Percentiles rank a stretch among this genome's conserved stretches.
These are phyloP conservation scores for Emydocephalus ijimae DNA, from an alignment of 2,113 vertebrate species.

Conservation along the genomic window DNA sequence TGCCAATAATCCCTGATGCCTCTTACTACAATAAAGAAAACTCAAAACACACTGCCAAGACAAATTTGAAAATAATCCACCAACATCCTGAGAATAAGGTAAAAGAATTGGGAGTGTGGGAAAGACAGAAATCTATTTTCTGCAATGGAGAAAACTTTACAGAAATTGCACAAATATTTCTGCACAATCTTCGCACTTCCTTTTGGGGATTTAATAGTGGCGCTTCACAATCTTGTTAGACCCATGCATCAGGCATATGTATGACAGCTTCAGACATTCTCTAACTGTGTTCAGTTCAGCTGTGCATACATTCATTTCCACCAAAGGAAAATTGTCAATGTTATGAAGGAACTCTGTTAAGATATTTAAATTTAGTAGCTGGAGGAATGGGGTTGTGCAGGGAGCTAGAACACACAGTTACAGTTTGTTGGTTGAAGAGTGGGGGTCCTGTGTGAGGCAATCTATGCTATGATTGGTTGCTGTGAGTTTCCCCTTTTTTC, in stretches of 20 bases:
- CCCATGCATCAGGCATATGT: not conserved
- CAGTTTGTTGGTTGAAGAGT: not conserved
- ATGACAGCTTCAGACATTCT: not conserved
- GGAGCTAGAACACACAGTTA: not conserved
- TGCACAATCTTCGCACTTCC: not conserved
- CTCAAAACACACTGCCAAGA: not conserved
- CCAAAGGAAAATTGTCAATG: not conserved
- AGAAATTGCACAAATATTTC: not conserved
- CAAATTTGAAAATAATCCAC: not conserved
- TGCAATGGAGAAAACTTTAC: not conserved
- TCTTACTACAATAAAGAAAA: not conserved
- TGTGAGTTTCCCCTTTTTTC: not conserved
- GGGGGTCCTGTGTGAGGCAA: not conserved
- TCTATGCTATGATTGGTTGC: not conserved
- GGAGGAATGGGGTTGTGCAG: not conserved
- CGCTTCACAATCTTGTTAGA: not conserved
- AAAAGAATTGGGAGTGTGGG: not conserved
- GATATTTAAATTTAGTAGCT: not conserved
- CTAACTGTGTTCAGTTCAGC: not conserved
- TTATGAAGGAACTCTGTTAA: not conserved
- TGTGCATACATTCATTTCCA: not conserved
- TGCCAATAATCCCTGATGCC: not conserved
- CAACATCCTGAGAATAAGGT: not conserved
- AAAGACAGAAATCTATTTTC: not conserved
- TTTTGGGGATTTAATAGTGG: not conserved